Percentiles rank a stretch among this genome's conserved stretches.
Conservation (phyloP, 2,797 vertebrate species). For the Erpetoichthys calabaricus region DNA sequence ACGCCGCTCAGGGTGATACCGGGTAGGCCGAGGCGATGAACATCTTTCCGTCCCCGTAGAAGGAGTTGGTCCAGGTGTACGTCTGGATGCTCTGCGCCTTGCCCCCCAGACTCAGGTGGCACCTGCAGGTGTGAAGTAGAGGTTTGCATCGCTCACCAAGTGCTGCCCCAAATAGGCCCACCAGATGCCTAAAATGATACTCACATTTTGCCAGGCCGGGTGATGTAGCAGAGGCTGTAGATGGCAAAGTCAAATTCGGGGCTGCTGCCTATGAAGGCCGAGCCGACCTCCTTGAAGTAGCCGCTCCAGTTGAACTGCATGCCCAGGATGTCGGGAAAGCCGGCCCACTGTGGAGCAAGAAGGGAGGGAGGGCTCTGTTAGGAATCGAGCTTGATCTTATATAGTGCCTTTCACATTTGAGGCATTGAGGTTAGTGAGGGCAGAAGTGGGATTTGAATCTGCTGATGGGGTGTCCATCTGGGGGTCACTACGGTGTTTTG, state of each 20-base stretch:
- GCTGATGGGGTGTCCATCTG: background rate
- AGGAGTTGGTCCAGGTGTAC: slow-evolving; percentile 72
- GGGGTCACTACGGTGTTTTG: no score
- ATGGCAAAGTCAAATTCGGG: slow-evolving; percentile 85
- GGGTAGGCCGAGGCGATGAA: slow-evolving; percentile 75
- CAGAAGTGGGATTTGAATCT: background rate
- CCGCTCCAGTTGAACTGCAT: slow-evolving; percentile 87
- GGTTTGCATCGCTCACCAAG: no score
- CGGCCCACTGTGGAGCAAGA: slow-evolving; percentile 54
- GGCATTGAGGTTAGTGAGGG: no score
- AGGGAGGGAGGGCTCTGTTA: background rate
- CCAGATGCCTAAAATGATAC: slow-evolving; percentile 20
- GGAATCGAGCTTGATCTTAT: no score
- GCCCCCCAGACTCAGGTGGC: slow-evolving; percentile 68
- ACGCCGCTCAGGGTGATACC: slow-evolving; percentile 34
- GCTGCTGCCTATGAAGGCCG: slow-evolving; percentile 77
- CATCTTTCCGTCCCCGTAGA: slow-evolving; percentile 62
- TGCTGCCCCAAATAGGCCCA: background rate
- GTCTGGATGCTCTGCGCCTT: slow-evolving; percentile 65
- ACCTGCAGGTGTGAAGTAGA: slow-evolving; percentile 41
- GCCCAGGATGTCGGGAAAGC: slow-evolving; percentile 72
- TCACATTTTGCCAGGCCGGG: slow-evolving; percentile 71
- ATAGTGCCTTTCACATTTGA: background rate
- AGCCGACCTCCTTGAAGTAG: slow-evolving; percentile 78
- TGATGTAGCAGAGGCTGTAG: slow-evolving; percentile 79